Base-by-base conservation (phyloP, 1,140 invertebrate species). In the Microplitis demolitor region DNA sequence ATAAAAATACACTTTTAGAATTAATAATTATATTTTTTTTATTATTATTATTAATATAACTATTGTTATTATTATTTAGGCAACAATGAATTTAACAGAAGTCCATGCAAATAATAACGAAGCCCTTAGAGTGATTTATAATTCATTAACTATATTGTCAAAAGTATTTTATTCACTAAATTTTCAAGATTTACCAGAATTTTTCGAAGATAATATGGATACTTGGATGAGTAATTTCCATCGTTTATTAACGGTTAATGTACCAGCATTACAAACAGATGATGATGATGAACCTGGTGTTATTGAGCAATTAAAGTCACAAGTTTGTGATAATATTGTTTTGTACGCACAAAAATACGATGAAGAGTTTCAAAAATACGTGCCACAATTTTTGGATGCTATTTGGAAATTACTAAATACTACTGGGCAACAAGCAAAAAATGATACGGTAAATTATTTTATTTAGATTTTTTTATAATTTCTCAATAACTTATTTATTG, bases 151-250 rank as follows among this genome's bases (percentile, higher is more conserved):
- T 24, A 88, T 98, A 2, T 93, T 98, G n/a, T 93, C 93, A 75
- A 98, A 99, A 89, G 95, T 99, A 31, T 99, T 98, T 87, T 96
- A 97, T 85, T 98, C 96, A 3, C 89, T 99, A 4, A 99, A 99
- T 87, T 96, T 91, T 77, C 97, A 98, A 89, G 98, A 99, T 88
- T 87, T 99, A 75, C 97, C 98, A 0, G 97, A 99, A 88, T 98
- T 96, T 89, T 99, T 99, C 88, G 97, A 99, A 87, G 98, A 99
- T 82, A 97, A 98, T 82, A 98, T 99, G 93, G 88, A 89, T 63
- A 90, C 89, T 11, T 99, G 98, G 98, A 98, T 99, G 97, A 89
- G 89, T 0, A 92, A 96, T 82, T 97, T 99, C 77, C 90, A 96
- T 37, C 90, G 89, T 56, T 88, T 99, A 6, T 87, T 99, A 8